Evolutionary conservation across 2,888 invertebrate species (phyloP).

Genomic region (Tinea semifulvella): DNA sequence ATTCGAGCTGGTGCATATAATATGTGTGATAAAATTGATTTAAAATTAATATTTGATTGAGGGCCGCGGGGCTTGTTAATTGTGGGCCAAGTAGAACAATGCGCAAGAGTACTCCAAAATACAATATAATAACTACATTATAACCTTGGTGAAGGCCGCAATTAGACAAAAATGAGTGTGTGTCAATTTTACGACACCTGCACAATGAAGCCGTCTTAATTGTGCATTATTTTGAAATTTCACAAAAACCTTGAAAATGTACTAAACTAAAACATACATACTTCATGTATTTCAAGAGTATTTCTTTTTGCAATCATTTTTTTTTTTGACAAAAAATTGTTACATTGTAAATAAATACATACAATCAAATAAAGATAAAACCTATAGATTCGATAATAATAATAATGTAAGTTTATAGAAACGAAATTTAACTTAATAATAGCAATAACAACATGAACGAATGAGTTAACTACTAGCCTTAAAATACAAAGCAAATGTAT

Average conservation of each 20-base stretch:
- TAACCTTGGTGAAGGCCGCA: slow-evolving; percentile 13
- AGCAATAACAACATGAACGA: too few relatives aligned
- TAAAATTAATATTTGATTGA: too few relatives aligned
- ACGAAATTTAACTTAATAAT: too few relatives aligned
- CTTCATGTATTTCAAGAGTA: not conserved
- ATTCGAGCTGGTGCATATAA: too few relatives aligned
- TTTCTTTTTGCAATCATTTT: not conserved
- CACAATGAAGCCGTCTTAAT: slow-evolving; percentile 12
- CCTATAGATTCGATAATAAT: too few relatives aligned
- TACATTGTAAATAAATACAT: too few relatives aligned
- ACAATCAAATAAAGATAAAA: too few relatives aligned
- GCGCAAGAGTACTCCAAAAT: slow-evolving; percentile 25
- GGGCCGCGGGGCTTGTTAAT: slow-evolving; percentile 7
- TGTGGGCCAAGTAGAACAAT: slow-evolving; percentile 10
- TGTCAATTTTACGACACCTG: slow-evolving; percentile 13
- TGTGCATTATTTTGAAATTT: slow-evolving; percentile 12
- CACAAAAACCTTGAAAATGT: slow-evolving; percentile 4
- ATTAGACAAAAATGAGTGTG: slow-evolving; percentile 13
- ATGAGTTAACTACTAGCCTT: too few relatives aligned
- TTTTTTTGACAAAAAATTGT: too few relatives aligned
- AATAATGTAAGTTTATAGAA: too few relatives aligned
- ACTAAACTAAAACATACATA: not conserved
- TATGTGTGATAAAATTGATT: slow-evolving; percentile 4
- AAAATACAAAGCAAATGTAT: too few relatives aligned
- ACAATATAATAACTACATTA: slow-evolving; percentile 26